Conservation (phyloP, 2,797 vertebrate genomes). For the Leptatherina wallacei region DNA sequence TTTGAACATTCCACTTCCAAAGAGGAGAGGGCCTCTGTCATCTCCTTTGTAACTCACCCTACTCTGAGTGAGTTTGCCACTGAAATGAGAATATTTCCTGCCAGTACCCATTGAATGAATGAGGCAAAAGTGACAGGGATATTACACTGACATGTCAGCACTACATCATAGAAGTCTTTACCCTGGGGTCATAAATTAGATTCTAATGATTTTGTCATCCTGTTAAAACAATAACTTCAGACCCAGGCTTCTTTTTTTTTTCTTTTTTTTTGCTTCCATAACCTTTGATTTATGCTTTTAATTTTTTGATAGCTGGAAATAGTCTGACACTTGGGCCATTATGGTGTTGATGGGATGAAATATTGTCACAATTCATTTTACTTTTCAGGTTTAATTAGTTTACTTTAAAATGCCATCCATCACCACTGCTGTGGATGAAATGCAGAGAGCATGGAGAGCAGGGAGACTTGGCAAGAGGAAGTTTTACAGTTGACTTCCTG, state of each 20-base stretch:
- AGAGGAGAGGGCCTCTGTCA: constrained; percentile 21
- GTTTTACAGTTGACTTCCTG: constrained; percentile 87
- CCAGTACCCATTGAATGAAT: constrained; percentile 64
- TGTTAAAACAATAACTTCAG: constrained; percentile 85
- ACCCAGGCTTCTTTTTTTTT: constrained; percentile 74
- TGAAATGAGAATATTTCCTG: constrained; percentile 69
- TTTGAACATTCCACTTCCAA: constrained; percentile 40
- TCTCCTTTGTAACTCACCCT: constrained; percentile 47
- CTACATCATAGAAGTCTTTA: constrained; percentile 78
- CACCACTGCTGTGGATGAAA: constrained; percentile 90
- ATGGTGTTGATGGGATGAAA: constrained; percentile 88
- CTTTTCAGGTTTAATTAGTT: constrained; percentile 91
- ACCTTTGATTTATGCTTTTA: constrained; percentile 96
- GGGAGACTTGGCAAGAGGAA: constrained; percentile 76
- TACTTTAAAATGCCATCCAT: constrained; percentile 93
- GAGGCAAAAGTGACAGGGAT: constrained; percentile 66
- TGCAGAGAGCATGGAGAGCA: constrained; percentile 76
- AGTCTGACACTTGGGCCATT: constrained; percentile 87
- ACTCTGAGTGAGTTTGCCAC: constrained; percentile 53
- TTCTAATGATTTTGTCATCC: constrained; percentile 92
- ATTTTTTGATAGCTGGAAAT: constrained; percentile 93
- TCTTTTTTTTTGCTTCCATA: constrained; percentile 67
- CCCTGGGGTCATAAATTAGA: constrained; percentile 86
- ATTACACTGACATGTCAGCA: constrained; percentile 71
- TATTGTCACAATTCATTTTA: constrained; percentile 91